Evolutionary conservation across 2,888 invertebrate genomes (phyloP).

Genomic region (Drosophila kuntzei): DNA sequence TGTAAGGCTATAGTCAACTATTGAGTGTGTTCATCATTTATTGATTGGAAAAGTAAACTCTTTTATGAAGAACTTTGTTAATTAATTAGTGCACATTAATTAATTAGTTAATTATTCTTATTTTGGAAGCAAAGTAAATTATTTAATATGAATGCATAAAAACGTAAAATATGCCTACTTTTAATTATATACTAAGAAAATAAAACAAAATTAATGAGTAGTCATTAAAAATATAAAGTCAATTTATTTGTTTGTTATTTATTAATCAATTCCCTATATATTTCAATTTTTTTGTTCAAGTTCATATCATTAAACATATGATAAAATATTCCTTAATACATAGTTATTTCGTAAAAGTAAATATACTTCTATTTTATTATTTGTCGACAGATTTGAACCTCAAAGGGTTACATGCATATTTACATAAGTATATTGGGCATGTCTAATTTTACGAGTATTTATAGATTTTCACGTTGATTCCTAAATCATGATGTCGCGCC

Average conservation of each 20-base stretch:
- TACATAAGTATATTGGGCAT: constrained; percentile 50
- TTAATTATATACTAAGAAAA: no score
- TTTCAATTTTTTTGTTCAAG: constrained; percentile 1
- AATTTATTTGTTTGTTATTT: neutral
- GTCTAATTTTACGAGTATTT: constrained; percentile 33
- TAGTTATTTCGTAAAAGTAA: neutral
- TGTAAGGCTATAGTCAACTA: neutral
- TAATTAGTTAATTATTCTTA: no score
- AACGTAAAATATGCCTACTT: no score
- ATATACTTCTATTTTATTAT: constrained; percentile 10
- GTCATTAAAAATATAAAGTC: neutral
- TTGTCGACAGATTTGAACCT: constrained; percentile 2
- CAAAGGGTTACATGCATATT: constrained; percentile 15
- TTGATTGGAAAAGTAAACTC: no score
- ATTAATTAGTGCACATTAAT: no score
- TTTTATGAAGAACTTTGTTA: no score
- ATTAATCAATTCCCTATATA: neutral
- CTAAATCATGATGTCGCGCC: constrained; percentile 55
- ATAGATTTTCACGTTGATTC: constrained; percentile 37
- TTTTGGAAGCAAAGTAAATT: neutral
- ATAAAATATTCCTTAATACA: constrained; percentile 3
- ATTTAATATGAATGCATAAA: no score
- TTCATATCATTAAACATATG: constrained; percentile 1
- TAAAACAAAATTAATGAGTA: no score
- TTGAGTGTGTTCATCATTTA: neutral